Evolutionary conservation across 2,888 invertebrate genomes (phyloP).

Genomic region (Acrocyrtus sp.): DNA sequence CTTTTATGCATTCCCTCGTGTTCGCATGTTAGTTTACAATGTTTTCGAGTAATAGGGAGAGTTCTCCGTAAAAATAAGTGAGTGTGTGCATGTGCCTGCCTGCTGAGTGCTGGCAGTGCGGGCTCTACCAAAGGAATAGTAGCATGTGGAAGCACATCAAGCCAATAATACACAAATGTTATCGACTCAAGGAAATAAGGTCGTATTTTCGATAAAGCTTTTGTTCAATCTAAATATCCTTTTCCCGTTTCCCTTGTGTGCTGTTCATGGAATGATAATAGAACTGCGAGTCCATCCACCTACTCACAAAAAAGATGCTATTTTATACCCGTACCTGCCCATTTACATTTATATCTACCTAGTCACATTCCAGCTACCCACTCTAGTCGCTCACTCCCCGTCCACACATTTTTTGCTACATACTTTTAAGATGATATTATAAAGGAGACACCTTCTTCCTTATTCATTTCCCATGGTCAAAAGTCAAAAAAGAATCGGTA

Average conservation of each 20-base stretch:
- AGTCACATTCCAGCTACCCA: too few species aligned
- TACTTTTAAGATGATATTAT: too few species aligned
- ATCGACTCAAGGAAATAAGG: constrained; percentile 46
- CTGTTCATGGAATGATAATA: constrained; percentile 45
- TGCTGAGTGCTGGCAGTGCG: neutral
- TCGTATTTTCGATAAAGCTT: constrained; percentile 48
- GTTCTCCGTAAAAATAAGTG: too few species aligned
- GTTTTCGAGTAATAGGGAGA: neutral
- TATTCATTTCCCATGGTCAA: constrained; percentile 29
- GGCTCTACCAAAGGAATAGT: too few species aligned
- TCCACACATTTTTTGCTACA: too few species aligned
- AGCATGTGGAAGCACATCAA: too few species aligned
- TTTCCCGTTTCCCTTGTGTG: constrained; percentile 50
- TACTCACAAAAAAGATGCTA: too few species aligned
- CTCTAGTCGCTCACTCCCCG: too few species aligned
- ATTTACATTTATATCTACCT: too few species aligned
- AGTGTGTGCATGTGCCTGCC: neutral
- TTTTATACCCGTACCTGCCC: too few species aligned
- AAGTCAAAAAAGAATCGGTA: constrained; percentile 4
- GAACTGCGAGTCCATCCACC: constrained; percentile 35
- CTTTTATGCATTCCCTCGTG: constrained; percentile 33
- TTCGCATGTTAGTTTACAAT: neutral
- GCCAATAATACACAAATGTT: constrained; percentile 48
- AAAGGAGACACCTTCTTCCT: constrained; percentile 12
- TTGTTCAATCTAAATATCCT: constrained; percentile 50